Conservation (phyloP, 1,140 invertebrate genomes). For the Phymastichus coffea region DNA sequence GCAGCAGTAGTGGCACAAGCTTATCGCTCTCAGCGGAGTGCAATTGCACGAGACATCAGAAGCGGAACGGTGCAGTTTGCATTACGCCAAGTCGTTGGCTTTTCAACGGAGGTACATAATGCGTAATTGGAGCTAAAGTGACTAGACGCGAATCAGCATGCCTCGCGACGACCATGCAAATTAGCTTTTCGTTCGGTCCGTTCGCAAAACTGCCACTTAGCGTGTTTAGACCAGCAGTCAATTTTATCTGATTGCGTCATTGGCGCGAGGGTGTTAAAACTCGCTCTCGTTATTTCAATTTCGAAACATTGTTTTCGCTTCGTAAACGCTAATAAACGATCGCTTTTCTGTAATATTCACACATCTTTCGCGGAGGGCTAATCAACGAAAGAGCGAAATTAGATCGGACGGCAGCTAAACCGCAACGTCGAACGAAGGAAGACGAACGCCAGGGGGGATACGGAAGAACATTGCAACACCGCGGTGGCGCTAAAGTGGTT, state of each 20-base stretch:
- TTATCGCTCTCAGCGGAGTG: too few relatives aligned
- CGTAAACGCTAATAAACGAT: too few relatives aligned
- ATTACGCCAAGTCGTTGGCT: conserved; percentile 35
- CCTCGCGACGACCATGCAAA: conserved; percentile 34
- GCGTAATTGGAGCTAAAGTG: conserved; percentile 17
- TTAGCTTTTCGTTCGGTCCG: conserved; percentile 23
- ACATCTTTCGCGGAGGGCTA: too few relatives aligned
- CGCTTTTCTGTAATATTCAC: too few relatives aligned
- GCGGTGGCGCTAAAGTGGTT: background rate
- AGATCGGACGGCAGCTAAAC: background rate
- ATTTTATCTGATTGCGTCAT: too few relatives aligned
- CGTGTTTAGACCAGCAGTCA: too few relatives aligned
- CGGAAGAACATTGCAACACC: conserved; percentile 25
- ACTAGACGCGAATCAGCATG: conserved; percentile 29
- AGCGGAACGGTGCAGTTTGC: conserved; percentile 19
- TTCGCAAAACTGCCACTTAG: too few relatives aligned
- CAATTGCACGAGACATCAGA: background rate
- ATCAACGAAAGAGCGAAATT: too few relatives aligned
- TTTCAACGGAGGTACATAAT: conserved; percentile 27
- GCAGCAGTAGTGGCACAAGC: too few relatives aligned
- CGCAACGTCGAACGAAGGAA: conserved; percentile 25
- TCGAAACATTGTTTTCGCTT: too few relatives aligned
- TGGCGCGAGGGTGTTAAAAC: too few relatives aligned
- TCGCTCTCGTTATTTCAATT: too few relatives aligned
- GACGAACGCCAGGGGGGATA: conserved; percentile 18